Base-by-base conservation (phyloP, 2,888 invertebrate species). In the Zelleria hepariella region DNA sequence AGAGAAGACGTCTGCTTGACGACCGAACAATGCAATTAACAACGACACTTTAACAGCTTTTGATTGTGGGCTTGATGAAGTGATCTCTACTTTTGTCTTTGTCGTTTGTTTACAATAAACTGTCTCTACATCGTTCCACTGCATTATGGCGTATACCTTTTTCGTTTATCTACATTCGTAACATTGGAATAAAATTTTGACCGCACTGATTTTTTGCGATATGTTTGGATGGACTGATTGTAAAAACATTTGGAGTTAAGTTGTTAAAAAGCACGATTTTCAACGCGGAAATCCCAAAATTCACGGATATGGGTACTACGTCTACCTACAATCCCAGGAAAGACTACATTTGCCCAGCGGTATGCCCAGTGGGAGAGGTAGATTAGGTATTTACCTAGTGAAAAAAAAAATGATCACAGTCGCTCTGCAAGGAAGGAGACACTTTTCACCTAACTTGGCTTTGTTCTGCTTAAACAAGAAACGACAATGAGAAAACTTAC, bases 11-110 rank as follows among this genome's bases (percentile, higher is more conserved):
- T 75, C 80, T 77, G 82, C 47, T 85, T 80, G 80, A 78, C 69
- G 82, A 15, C 74, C 70, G 73, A 80, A 81, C 78, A 80, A 70
- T 77, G 75, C 80, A 80, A 83, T 85, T 82, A 78, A 42, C 26
- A 27, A 53, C 24, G 51, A 58, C 51, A 52, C 27, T 60, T 57
- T 57, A 57, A 26, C 42, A 58, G 58, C 48, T 15, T 25, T 58
- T 52, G 26, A 56, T 56, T 32, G 56, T 42, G 20, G 4, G 15
- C 20, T 32, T 20, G 15, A 24, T 18, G n/a, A 26, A 54, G n/a
- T 24, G n/a, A 25, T 18, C 23, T n/a, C n/a, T n/a, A n/a, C n/a
- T 20, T 26, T 26, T 24, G 25, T 54, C n/a, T 8, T 26, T 42
- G 32, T 42, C 32, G 32, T 42, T 42, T 15, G 15, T 10, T 2